Evolutionary conservation across 2,113 vertebrate genomes (phyloP), one percentile per base, ranked within the genome.

Genomic region (human): DNA sequence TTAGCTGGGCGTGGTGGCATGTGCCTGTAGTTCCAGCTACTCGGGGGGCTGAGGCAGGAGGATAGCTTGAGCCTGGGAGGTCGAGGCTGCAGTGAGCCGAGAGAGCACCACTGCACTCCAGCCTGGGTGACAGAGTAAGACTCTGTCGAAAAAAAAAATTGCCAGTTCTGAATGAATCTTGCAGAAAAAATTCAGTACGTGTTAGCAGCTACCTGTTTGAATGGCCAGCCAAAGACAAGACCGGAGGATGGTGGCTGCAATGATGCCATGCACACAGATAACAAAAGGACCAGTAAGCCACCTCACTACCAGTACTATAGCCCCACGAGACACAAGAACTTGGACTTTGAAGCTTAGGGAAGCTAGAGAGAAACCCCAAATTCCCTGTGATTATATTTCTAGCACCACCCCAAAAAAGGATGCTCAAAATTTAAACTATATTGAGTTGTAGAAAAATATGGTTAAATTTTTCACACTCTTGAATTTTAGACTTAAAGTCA

Each of bases 381-480:
- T 27, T 83, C 9, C 68, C 23, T 10, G 38, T 40, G 40, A 27
- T 89, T 92, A 50, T 30, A 66, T 68, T 90, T 92, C 40, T 94
- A 66, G 30, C 43, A 64, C 61, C 27, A 64, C 57, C 23, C 68
- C 50, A 35, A 59, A 18, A 85, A 96, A 75, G 7, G n/a, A 14
- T 7, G 1, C 48, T 61, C 61, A 88, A 59, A 90, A 70, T 48
- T 55, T 4, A 64, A 89, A 59, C 22, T 48, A n/a, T 38, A 78
- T 7, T 72, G 52, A 87, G 82, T 45, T 91, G 11, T n/a, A 59
- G 20, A 72, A 89, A 95, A 83, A 80, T 25, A 6, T 45, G 50
- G 13, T n/a, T 76, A 86, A 14, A 90, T 76, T 66, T 81, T 83
- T 59, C 25, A 76, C 40, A 78, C 11, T 76, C n/a, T 38, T 90